Percentiles rank a stretch among this genome's conserved stretches.
phyloP scores from a whole-genome alignment of 2,888 invertebrate species.

The Conus canariensis region DNA sequence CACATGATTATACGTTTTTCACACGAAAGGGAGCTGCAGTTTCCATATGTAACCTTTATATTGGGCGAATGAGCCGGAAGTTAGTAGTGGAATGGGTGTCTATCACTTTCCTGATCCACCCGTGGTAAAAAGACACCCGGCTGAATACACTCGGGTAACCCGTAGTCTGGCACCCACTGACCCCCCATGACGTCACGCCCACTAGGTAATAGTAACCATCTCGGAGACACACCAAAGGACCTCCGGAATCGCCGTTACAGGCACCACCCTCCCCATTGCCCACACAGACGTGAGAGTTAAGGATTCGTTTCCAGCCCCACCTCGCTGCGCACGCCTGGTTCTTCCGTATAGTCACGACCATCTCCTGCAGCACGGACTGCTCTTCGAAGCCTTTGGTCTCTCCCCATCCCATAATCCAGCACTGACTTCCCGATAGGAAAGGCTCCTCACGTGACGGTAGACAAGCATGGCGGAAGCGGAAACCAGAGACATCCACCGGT shows the following conservation, averaged over 20 bases:
- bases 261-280: slow-evolving; percentile 61
- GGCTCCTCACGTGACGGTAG: slow-evolving; percentile 50
- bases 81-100: slow-evolving; percentile 44
- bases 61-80: neutral
- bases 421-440: slow-evolving; percentile 54
- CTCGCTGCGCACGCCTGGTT: slow-evolving; percentile 58
- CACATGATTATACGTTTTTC: neutral
- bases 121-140: slow-evolving; percentile 57
- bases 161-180: slow-evolving; percentile 61
- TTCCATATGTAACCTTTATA: too few species aligned
- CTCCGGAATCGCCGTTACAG: slow-evolving; percentile 63
- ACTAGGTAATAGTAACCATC: slow-evolving; percentile 59
- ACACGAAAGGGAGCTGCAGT: neutral
- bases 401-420: slow-evolving; percentile 66
- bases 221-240: slow-evolving; percentile 59
- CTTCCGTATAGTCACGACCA: slow-evolving; percentile 56
- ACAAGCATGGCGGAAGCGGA: slow-evolving; percentile 59
- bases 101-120: slow-evolving; percentile 58
- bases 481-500: slow-evolving; percentile 57
- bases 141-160: slow-evolving; percentile 62
- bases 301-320: slow-evolving; percentile 62
- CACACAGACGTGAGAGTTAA: slow-evolving; percentile 62
- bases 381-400: slow-evolving; percentile 59
- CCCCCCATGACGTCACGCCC: slow-evolving; percentile 64
- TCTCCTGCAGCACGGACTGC: slow-evolving; percentile 58